Evolutionary conservation across 2,888 invertebrate species (phyloP).

Genomic region (Cheilosia scutellata): DNA sequence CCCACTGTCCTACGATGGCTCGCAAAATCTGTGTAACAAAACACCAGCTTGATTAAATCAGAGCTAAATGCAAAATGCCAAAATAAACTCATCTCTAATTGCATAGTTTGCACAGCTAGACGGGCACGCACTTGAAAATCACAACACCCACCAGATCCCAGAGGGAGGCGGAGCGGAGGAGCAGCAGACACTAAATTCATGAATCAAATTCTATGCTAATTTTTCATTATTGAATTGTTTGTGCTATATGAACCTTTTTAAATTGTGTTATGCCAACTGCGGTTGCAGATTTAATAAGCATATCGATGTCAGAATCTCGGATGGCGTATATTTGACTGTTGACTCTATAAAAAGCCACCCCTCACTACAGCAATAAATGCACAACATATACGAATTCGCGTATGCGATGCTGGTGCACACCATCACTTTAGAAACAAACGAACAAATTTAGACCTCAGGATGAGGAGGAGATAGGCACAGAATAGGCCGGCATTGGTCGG

Average conservation of each 20-base stretch:
- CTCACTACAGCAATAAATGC: not conserved
- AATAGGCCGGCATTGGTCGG: not conserved
- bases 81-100: constrained; percentile 13
- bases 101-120: not conserved
- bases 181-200: not conserved
- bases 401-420: not conserved
- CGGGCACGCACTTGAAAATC: not conserved
- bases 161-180: too few relatives aligned
- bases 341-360: not conserved
- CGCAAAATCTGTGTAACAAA: not conserved
- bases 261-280: constrained; percentile 39
- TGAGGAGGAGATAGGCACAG: not conserved
- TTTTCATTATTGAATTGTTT: constrained; percentile 32
- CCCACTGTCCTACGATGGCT: not conserved
- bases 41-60: not conserved
- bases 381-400: not conserved
- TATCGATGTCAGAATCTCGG: constrained; percentile 29
- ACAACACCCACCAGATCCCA: too few relatives aligned
- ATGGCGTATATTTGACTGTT: constrained; percentile 1
- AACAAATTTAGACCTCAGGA: not conserved
- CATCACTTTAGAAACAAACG: constrained; percentile 9
- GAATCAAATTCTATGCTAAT: constrained; percentile 46
- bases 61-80: constrained; percentile 5
- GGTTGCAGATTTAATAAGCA: constrained; percentile 53
- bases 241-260: constrained; percentile 13